Percentiles rank a stretch among this genome's conserved stretches.
These are phyloP conservation scores for Lutraria lutraria DNA, from an alignment of 2,888 invertebrate genomes.

Conservation along the genomic window DNA sequence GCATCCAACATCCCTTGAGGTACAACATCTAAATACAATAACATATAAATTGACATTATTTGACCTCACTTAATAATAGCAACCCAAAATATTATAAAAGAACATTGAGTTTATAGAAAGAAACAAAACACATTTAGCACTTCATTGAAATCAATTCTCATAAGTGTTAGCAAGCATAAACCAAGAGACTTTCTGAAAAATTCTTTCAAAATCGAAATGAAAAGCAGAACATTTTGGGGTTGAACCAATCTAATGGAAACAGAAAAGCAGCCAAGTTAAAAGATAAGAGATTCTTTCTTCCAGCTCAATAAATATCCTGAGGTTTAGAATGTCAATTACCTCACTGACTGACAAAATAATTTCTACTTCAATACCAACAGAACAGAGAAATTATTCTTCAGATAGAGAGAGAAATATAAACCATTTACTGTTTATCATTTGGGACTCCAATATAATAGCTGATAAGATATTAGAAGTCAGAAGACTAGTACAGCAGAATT, in stretches of 20 bases:
- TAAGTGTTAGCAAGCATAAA: background rate
- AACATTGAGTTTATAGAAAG: background rate
- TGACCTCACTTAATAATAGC: too few relatives aligned
- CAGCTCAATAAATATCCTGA: constrained; percentile 16
- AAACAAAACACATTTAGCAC: background rate
- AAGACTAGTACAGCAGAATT: too few relatives aligned
- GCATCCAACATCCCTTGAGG: too few relatives aligned
- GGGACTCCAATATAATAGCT: background rate
- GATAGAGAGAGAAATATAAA: background rate
- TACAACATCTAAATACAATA: too few relatives aligned
- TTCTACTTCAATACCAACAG: constrained; percentile 11
- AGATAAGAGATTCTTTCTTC: background rate
- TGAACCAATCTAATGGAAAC: background rate
- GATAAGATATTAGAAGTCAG: too few relatives aligned
- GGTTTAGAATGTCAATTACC: constrained; percentile 12
- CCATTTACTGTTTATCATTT: background rate
- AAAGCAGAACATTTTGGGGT: background rate
- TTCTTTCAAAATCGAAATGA: background rate
- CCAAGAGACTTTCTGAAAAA: background rate
- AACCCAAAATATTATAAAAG: background rate
- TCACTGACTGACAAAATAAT: constrained; percentile 11
- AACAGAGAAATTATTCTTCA: constrained; percentile 4
- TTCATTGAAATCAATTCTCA: background rate
- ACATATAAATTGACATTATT: too few relatives aligned
- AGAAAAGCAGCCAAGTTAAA: background rate